Conservation (phyloP, 2,888 invertebrate genomes). For the Apamea crenata region DNA sequence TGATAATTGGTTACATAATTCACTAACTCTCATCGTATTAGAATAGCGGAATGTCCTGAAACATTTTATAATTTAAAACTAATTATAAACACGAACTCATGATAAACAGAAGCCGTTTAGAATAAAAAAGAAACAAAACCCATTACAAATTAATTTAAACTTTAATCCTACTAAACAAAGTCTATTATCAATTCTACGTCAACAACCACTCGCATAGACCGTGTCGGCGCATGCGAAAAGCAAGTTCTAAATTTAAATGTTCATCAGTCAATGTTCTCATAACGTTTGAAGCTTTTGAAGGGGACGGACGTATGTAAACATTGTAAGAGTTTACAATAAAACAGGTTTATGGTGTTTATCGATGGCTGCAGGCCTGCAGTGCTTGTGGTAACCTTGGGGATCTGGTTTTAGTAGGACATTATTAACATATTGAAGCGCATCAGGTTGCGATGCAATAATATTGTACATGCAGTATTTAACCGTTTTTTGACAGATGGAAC, state of each 20-base stretch:
- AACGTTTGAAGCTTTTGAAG: conserved; percentile 40
- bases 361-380: conserved; percentile 28
- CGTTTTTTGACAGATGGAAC: too few species aligned
- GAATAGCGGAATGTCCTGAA: conserved; percentile 2
- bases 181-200: background rate
- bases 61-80: conserved; percentile 12
- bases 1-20: background rate
- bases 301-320: conserved; percentile 62
- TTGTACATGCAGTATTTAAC: background rate
- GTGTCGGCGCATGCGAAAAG: conserved; percentile 55
- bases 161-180: background rate
- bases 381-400: conserved; percentile 34
- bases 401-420: conserved; percentile 32
- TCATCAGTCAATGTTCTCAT: conserved; percentile 64
- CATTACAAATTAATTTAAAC: conserved; percentile 14
- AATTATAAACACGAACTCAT: conserved; percentile 42
- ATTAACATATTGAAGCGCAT: conserved; percentile 6
- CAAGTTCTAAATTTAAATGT: conserved; percentile 67
- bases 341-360: conserved; percentile 39
- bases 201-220: conserved; percentile 25
- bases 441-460: background rate
- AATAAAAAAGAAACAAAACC: conserved; percentile 11
- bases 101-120: conserved; percentile 37
- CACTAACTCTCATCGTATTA: background rate
- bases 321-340: conserved; percentile 38